These are phyloP conservation scores for Stenoptilia bipunctidactyla DNA, from an alignment of 2,888 invertebrate genomes.

Conservation along the genomic window DNA sequence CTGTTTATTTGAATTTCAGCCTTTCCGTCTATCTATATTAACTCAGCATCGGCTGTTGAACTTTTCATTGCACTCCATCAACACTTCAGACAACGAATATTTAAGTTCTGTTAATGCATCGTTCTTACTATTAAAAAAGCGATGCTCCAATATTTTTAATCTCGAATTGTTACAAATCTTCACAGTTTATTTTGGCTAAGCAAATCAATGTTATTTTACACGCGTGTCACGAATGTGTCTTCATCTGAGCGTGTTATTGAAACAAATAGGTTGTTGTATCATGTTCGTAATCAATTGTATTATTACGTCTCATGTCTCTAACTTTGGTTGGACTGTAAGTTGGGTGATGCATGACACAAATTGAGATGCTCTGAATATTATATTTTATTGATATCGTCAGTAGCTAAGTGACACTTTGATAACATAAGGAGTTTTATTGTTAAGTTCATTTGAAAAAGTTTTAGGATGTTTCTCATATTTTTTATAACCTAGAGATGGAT, in stretches of 20 bases:
- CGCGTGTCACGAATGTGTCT: constrained; percentile 20
- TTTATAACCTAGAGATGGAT: constrained; percentile 12
- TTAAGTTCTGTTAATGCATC: too few species aligned
- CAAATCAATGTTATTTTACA: constrained; percentile 2
- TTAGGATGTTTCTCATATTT: constrained; percentile 1
- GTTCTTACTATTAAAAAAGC: too few species aligned
- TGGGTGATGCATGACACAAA: background rate
- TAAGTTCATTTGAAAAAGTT: too few species aligned
- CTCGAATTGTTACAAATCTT: constrained; percentile 2
- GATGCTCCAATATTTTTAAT: too few species aligned
- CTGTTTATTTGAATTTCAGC: constrained; percentile 64
- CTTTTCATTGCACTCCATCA: constrained; percentile 15
- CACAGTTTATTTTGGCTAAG: constrained; percentile 4
- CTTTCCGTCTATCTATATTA: constrained; percentile 41
- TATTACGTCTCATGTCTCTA: background rate
- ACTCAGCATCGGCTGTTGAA: constrained; percentile 43
- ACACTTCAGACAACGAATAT: background rate
- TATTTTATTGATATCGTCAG: too few species aligned
- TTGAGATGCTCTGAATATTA: too few species aligned
- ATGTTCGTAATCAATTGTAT: constrained; percentile 18
- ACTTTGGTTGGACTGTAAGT: background rate
- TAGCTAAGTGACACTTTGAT: too few species aligned
- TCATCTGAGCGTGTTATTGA: constrained; percentile 38
- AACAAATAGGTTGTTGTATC: constrained; percentile 32
- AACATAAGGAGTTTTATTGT: too few species aligned